Evolutionary conservation across 2,888 invertebrate species (phyloP), one percentile per base, ranked within the genome.

Genomic region (Hoplodrina ambigua): DNA sequence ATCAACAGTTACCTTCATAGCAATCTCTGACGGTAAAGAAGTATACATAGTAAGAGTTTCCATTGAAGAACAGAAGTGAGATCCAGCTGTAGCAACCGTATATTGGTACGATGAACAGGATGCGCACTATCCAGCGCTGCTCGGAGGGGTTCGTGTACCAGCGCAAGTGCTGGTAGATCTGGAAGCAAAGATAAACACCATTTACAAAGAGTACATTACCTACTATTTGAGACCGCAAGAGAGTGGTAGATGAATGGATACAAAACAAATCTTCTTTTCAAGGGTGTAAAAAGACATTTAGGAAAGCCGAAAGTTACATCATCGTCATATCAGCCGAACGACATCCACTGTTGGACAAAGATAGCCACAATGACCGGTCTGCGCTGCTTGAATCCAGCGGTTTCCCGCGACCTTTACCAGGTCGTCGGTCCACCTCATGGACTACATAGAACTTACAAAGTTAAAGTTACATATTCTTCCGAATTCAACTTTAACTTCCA

Each of bases 121-220:
- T 99, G 86, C 99, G 97, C 61, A 99, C 99, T 92, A 99, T 99
- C 99, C 99, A 99, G 88, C 99, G 97, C 96, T 99, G 99, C 95
- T 99, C 99, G 78, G 99, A 98, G 4, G 99, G 99, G 96, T 99
- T 99, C 75, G 99, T 99, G 96, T 99, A 99, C 98, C 99, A 99
- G 93, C 99, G 97, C 79, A 99, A 96, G 94, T 99, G 99, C 90
- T 99, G 98, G 96, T 99, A 99, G 83, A 99, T 99, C 99, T 99
- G 96, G 30, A 93, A 94, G 7, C 4, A 15, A 64, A 41, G 13
- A 73, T n/a, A 55, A 56, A 54, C 30, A 41, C 8, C 13, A 46
- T 19, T 68, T n/a, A 46, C 2, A 4, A 13, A 20, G 2, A 41
- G 25, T 17, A 46, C 2, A 25, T 30, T 8, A 10, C n/a, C n/a